Conservation (phyloP, 2,113 vertebrate species). For the Ondatra zibethicus region DNA sequence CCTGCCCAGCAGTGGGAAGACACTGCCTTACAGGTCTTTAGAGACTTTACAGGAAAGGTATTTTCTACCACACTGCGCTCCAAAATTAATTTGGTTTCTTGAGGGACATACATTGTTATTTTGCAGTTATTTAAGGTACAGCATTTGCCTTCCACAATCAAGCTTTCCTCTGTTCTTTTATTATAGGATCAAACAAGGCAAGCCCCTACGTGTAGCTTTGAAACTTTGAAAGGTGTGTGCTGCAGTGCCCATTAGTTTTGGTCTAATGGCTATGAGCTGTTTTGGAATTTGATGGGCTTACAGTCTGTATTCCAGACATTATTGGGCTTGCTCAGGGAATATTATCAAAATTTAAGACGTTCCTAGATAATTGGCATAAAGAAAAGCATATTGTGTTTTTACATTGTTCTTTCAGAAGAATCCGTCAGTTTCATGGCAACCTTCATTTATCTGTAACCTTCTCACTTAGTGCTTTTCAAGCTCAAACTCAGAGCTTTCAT, state of each 20-base stretch:
- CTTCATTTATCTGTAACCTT: background rate
- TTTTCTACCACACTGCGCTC: slow-evolving; percentile 60
- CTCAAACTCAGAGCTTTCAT: background rate
- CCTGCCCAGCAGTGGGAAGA: background rate
- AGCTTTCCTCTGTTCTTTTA: slow-evolving; percentile 43
- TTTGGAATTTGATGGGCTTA: slow-evolving; percentile 41
- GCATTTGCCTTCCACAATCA: slow-evolving; percentile 63
- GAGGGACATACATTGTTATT: slow-evolving; percentile 50
- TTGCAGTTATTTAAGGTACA: slow-evolving; percentile 71
- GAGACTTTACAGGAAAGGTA: slow-evolving; percentile 33
- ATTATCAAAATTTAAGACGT: background rate
- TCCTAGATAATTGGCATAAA: background rate
- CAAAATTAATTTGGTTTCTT: slow-evolving; percentile 71
- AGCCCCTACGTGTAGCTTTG: slow-evolving; percentile 16
- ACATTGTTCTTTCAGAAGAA: background rate
- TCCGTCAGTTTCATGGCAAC: background rate
- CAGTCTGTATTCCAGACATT: background rate
- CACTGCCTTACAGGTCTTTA: slow-evolving; percentile 29
- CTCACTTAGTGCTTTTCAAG: background rate
- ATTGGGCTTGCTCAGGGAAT: slow-evolving; percentile 13
- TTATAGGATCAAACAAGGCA: slow-evolving; percentile 68
- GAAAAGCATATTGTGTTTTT: slow-evolving; percentile 10
- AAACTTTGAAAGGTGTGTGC: slow-evolving; percentile 54
- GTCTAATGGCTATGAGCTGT: background rate
- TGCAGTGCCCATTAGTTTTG: background rate